phyloP scores from a whole-genome alignment of 2,888 invertebrate species.

The Oscheius onirici region DNA sequence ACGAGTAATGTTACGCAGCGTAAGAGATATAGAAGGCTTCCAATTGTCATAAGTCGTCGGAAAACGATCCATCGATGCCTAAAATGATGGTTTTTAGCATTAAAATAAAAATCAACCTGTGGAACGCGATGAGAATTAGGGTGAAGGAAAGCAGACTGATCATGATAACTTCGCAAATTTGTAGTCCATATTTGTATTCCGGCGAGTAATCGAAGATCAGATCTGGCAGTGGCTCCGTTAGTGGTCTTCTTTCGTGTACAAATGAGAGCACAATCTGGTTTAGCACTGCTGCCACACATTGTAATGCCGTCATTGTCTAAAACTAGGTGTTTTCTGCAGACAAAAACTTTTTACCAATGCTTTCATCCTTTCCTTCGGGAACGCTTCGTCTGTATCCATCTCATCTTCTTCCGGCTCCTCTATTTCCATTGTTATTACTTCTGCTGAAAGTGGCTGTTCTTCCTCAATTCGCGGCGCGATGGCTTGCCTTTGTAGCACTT shows the following conservation, averaged over 20 bases:
- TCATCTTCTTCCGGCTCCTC: background rate
- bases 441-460: no score
- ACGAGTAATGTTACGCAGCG: constrained; percentile 66
- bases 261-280: constrained; percentile 77
- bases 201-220: constrained; percentile 82
- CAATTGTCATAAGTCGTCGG: constrained; percentile 60
- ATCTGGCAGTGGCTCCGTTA: constrained; percentile 84
- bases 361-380: constrained; percentile 57
- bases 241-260: constrained; percentile 85
- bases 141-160: constrained; percentile 83
- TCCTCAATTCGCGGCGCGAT: no score
- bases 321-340: constrained; percentile 10
- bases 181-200: constrained; percentile 81
- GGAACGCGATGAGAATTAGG: constrained; percentile 83
- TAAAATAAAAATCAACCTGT: constrained; percentile 71
- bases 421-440: no score
- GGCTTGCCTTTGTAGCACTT: no score
- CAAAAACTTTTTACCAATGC: no score
- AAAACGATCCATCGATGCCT: constrained; percentile 68
- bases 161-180: constrained; percentile 86
- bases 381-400: constrained; percentile 37
- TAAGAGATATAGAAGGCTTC: constrained; percentile 63
- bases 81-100: background rate
- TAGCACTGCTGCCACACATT: constrained; percentile 57
- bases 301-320: constrained; percentile 59